Evolutionary conservation across 2,797 vertebrate genomes (phyloP), one percentile per base, ranked within the genome.

Genomic region (Takifugu ocellatus): DNA sequence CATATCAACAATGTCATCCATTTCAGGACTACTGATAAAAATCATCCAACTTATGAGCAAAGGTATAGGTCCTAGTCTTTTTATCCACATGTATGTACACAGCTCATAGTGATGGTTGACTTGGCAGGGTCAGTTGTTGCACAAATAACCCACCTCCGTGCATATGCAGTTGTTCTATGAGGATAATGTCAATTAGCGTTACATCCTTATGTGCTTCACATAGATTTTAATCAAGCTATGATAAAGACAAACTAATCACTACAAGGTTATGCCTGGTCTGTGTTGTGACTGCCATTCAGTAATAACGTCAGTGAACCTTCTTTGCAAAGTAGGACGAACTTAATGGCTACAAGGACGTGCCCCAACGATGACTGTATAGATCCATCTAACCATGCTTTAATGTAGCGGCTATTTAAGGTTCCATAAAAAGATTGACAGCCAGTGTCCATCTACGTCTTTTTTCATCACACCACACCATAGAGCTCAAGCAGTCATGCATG

Each of bases 11-110:
- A 33, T 63, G 60, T 14, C 57, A 58, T 50, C 27, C 25, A 24
- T 21, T 7, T 21, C 10, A 21, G 9, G 17, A 11, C 21, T 25
- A 65, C 67, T 48, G 65, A 79, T 69, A 81, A 69, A 70, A 70
- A 61, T 56, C 69, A n/a, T 66, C 29, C 55, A 56, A 53, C 45
- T 71, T 49, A 58, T 56, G 60, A 60, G 63, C 52, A 68, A 27
- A 27, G 70, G 76, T 39, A 61, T 31, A 52, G 68, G 59, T 62
- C 55, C 70, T 52, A 70, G 77, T 74, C 66, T 59, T 56, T 78
- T 70, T 76, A 65, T 78, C 78, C 74, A 69, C 71, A 77, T 78
- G 74, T 54, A 79, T 70, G 67, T 84, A 75, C 61, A 59, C 73
- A 78, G 53, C 66, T 74, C 66, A 75, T 67, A 81, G 59, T 87